Conservation (phyloP, 2,797 vertebrate species). For the Cyclura pinguis region DNA sequence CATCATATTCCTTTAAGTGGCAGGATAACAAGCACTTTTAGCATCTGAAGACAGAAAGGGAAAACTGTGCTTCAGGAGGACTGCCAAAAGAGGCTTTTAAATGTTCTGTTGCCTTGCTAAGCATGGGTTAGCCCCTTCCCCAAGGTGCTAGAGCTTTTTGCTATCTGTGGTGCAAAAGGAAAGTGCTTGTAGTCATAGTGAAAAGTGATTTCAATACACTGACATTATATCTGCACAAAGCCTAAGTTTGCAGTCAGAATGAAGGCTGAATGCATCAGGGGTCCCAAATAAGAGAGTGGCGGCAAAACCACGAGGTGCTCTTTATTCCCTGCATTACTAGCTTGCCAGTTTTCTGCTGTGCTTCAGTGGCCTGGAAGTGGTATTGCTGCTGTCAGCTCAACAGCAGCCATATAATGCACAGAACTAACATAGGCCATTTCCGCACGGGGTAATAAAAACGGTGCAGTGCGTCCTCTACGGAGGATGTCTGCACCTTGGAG, state of each 20-base stretch:
- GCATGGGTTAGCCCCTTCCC: neutral
- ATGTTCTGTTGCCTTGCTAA: neutral
- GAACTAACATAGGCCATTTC: neutral
- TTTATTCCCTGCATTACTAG: neutral
- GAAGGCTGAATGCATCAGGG: neutral
- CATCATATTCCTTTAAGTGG: no score
- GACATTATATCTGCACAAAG: no score
- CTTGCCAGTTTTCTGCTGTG: neutral
- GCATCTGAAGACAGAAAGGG: neutral
- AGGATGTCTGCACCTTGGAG: no score
- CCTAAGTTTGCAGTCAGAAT: no score
- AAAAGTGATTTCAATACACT: no score
- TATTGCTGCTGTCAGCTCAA: neutral
- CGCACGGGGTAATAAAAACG: no score
- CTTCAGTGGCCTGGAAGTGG: no score
- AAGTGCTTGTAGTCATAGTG: neutral
- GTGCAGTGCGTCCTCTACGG: no score
- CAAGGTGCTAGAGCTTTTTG: neutral
- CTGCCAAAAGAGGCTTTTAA: neutral
- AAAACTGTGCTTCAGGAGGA: no score
- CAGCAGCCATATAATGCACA: no score
- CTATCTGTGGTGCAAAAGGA: neutral
- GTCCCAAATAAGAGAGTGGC: neutral
- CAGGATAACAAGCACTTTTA: neutral
- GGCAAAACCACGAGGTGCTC: neutral